Base-by-base conservation (phyloP, 2,113 vertebrate genomes). In the Chlamydotis undulata region DNA sequence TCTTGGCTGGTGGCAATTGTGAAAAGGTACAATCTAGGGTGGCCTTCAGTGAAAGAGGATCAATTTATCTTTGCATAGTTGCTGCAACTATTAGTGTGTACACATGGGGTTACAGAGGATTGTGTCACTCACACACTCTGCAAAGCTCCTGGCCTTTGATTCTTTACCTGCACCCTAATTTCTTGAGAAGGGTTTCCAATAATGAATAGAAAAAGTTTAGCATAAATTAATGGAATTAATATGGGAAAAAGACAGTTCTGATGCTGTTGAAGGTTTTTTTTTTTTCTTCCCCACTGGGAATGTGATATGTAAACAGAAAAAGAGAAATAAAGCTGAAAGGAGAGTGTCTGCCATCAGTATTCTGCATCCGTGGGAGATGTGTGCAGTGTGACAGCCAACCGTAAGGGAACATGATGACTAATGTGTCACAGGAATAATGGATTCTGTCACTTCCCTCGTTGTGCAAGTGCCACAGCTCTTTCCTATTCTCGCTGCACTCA, bases 391-490 rank as follows among this genome's bases (percentile, higher is more conserved):
- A 96, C 88, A 94, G 65, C 50, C 77, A 89, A 37, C 80, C 69
- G 76, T 78, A 95, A 82, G 61, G 64, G 39, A 95, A 70, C 6
- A 9, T 64, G 80, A 57, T 90, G 80, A 73, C 57, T 96, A 86
- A 89, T 0, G 0, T 94, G 89, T 59, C 74, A 82, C 3, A 47
- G 73, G 61, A 95, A 87, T 95, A 95, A 95, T 64, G 64, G 93
- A 92, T 95, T 84, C 86, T 96, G 89, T 91, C 92, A 89, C 64
- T 91, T 79, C 50, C 37, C 39, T 82, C 33, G 1, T 50, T 43
- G 49, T 71, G 41, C 37, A 59, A 93, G 75, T 74, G 53, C 59
- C 59, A 91, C 63, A 83, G 61, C 45, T 93, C 83, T 78, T 88
- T 95, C 70, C 41, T 56, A 41, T 87, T 90, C 82, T 57, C 41